A percentile compares a stretch with the other conserved stretches of the same genome.
Conservation (phyloP, 2,797 vertebrate genomes). For the Hippopotamyrus pictus region DNA sequence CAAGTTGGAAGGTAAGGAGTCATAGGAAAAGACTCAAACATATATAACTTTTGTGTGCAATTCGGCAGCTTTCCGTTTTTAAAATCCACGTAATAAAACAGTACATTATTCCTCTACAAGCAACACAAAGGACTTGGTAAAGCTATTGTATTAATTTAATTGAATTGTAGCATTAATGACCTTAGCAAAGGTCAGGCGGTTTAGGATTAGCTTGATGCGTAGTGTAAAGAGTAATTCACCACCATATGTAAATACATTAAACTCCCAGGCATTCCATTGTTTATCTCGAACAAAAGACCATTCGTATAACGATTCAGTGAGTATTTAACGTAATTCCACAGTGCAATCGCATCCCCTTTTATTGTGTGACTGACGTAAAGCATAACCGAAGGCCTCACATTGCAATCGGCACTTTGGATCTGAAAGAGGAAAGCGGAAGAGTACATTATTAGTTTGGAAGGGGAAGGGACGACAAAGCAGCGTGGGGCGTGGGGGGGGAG, state of each 20-base stretch:
- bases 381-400: not conserved
- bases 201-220: not conserved
- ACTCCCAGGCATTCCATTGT: not conserved
- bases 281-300: not conserved
- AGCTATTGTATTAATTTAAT: conserved; percentile 4
- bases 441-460: not conserved
- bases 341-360: not conserved
- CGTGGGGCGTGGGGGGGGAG: not conserved
- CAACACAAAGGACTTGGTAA: not conserved
- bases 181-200: not conserved
- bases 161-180: not conserved
- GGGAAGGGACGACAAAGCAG: not conserved
- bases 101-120: not conserved
- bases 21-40: not conserved
- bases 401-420: not conserved
- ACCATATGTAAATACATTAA: not conserved
- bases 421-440: not conserved
- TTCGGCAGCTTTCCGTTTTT: not conserved
- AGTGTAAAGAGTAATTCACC: not conserved
- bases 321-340: not conserved
- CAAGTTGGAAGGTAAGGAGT: not conserved
- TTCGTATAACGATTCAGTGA: not conserved
- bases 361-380: not conserved
- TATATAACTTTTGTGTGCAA: not conserved
- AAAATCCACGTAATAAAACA: not conserved